phyloP scores from a whole-genome alignment of 2,888 invertebrate genomes.

The Bimastos eiseni region DNA sequence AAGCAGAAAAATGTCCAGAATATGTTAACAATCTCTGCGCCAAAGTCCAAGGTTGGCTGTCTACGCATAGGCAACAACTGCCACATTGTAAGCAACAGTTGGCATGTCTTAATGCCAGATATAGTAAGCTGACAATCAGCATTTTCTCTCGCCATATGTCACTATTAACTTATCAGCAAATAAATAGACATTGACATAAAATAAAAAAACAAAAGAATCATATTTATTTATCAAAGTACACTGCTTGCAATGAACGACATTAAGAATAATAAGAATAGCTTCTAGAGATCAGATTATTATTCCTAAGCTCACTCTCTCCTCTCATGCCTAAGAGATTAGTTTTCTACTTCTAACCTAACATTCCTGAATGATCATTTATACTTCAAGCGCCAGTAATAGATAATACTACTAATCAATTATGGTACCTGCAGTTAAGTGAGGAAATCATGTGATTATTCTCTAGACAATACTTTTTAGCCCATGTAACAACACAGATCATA shows the following conservation, averaged over 20 bases:
- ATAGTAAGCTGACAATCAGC: background rate
- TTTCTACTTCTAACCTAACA: background rate
- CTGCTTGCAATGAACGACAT: background rate
- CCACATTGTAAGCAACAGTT: background rate
- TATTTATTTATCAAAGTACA: background rate
- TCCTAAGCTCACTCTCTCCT: background rate
- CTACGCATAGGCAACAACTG: background rate
- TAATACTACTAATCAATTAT: background rate
- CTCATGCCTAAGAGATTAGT: background rate
- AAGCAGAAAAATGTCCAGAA: background rate
- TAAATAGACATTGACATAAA: background rate
- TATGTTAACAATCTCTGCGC: background rate
- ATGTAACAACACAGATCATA: background rate
- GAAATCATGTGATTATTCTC: background rate
- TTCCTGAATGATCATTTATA: background rate
- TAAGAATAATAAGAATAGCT: background rate
- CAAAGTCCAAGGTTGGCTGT: background rate
- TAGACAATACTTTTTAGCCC: background rate
- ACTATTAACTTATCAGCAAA: background rate
- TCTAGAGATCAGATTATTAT: background rate
- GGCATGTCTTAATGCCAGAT: background rate
- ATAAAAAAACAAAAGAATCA: background rate
- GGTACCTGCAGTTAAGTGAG: background rate
- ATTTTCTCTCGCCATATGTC: background rate
- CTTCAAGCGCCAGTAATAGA: background rate